Percentiles rank a stretch among this genome's conserved stretches.
Conservation (phyloP, 2,113 vertebrate species). For the Epinephelus lanceolatus region DNA sequence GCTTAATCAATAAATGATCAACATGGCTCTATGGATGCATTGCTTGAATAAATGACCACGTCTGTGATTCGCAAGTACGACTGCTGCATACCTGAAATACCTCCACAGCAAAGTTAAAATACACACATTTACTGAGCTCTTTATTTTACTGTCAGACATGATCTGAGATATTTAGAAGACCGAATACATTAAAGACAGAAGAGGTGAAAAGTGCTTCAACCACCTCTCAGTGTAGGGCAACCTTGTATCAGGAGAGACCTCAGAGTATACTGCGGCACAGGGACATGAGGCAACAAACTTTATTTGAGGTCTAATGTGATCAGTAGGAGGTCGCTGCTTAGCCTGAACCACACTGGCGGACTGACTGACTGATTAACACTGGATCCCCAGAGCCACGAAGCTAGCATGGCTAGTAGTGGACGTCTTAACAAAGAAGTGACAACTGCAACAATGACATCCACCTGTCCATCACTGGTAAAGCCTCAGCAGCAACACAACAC, state of each 20-base stretch:
- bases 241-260: too few relatives aligned
- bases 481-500: neutral
- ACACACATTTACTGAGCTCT: too few relatives aligned
- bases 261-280: too few relatives aligned
- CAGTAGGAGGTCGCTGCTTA: too few relatives aligned
- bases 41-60: constrained; percentile 30
- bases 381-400: too few relatives aligned
- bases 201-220: too few relatives aligned
- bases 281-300: too few relatives aligned
- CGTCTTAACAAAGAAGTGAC: neutral
- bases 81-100: neutral
- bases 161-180: too few relatives aligned
- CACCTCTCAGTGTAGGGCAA: too few relatives aligned
- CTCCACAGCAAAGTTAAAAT: neutral
- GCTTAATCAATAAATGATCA: constrained; percentile 65
- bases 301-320: too few relatives aligned
- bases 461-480: neutral
- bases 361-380: neutral
- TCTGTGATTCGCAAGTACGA: constrained; percentile 4
- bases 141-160: too few relatives aligned
- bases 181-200: too few relatives aligned
- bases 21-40: constrained; percentile 15
- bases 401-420: neutral
- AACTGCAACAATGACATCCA: neutral
- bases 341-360: neutral